Conservation (phyloP, 2,888 invertebrate species). For the Chalcosyrphus nemorum region DNA sequence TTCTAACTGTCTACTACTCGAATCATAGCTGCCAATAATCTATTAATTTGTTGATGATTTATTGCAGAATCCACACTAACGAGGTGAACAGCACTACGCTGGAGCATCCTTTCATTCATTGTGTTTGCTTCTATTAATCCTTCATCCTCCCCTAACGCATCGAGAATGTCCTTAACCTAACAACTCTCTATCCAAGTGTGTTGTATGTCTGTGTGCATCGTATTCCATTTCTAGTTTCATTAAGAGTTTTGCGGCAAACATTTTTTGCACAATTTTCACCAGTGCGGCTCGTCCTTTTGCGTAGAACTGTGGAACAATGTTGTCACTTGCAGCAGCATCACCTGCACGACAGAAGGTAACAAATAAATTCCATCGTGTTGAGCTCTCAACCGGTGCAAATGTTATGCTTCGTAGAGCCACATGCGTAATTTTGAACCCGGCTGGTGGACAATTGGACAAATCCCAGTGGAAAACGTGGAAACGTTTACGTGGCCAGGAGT, state of each 20-base stretch:
- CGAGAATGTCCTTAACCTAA: constrained; percentile 2
- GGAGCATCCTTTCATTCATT: neutral
- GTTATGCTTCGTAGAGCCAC: neutral
- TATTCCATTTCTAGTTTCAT: constrained; percentile 36
- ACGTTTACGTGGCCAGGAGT: constrained; percentile 18
- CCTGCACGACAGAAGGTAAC: neutral
- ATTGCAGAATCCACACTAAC: neutral
- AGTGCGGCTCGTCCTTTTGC: neutral
- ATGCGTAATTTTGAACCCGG: neutral
- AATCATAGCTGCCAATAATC: neutral
- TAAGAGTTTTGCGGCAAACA: constrained; percentile 49
- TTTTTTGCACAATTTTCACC: constrained; percentile 50
- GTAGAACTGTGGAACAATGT: neutral
- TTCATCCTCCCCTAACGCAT: neutral
- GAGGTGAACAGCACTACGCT: neutral
- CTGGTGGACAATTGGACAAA: constrained; percentile 9
- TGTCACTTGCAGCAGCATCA: constrained; percentile 32
- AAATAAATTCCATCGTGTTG: neutral
- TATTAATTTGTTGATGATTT: neutral
- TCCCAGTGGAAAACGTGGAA: neutral
- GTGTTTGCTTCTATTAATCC: constrained; percentile 1
- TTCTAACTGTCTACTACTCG: neutral
- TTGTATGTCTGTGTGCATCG: neutral
- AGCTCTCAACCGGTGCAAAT: neutral
- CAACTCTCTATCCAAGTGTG: neutral